Percentiles rank a stretch among this genome's conserved stretches.
phyloP scores from a whole-genome alignment of 2,797 vertebrate species.

The Tapirus indicus region DNA sequence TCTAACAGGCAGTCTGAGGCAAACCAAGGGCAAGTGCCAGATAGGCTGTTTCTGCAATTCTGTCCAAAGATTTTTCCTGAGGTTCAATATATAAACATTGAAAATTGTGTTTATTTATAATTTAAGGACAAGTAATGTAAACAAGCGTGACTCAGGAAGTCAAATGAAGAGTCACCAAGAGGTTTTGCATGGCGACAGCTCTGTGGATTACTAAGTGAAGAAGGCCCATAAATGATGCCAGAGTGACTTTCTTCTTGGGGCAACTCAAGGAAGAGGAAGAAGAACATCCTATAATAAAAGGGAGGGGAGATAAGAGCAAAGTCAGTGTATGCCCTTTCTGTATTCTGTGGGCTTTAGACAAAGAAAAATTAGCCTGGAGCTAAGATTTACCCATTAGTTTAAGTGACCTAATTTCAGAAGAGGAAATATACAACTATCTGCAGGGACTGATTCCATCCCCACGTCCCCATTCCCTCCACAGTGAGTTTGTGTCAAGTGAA shows the following conservation, averaged over 20 bases:
- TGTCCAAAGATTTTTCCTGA: background rate
- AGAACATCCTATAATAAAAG: background rate
- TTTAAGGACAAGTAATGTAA: background rate
- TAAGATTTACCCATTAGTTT: background rate
- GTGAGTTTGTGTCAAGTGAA: background rate
- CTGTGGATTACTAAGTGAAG: background rate
- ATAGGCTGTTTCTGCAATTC: background rate
- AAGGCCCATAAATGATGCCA: background rate
- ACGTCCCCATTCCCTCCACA: fast-evolving
- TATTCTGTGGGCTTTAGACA: background rate
- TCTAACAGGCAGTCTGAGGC: background rate
- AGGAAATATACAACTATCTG: background rate
- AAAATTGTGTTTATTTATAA: background rate
- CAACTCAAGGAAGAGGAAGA: background rate
- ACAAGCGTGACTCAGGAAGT: background rate
- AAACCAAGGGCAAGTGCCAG: background rate
- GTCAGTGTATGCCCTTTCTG: background rate
- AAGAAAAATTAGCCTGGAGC: background rate
- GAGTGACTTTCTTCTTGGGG: background rate
- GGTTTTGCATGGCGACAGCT: background rate
- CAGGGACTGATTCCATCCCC: background rate
- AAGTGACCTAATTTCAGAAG: background rate
- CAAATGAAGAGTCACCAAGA: background rate
- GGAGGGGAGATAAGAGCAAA: background rate
- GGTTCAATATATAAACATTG: background rate